Evolutionary conservation across 2,888 invertebrate genomes (phyloP), one percentile per base, ranked within the genome.

Genomic region (Cryptus armator): DNA sequence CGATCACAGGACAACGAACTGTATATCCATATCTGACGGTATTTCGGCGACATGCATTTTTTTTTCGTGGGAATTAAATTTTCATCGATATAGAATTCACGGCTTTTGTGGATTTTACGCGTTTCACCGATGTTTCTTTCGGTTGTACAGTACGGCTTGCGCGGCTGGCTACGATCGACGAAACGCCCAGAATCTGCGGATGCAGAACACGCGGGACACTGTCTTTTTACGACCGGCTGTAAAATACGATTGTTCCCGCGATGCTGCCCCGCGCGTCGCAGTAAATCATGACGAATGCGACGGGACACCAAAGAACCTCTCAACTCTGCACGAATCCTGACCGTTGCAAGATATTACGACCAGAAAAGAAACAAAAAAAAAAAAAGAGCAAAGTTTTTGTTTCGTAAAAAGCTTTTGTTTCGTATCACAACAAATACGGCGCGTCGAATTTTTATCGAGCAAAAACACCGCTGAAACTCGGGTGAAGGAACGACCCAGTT

Each of bases 191-290:
- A 44, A n/a, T 72, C n/a, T 24, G 44, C 72, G 72, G 72, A 37
- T 76, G 70, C 37, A 16, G 43, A 64, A 71, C 64, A 74, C 59
- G 16, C 66, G 12, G 53, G 16, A 24, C 72, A 59, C 44, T 37
- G 68, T 51, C 76, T 77, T 80, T 83, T 86, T 86, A 83, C 76
- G 81, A 77, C 62, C 72, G 43, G 77, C 68, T 78, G 79, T 85
- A 85, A 82, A 85, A 79, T 81, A 79, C 75, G 64, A 74, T 78
- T 81, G 74, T 77, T 67, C 29, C 71, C 46, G 62, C 74, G 46
- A 83, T 67, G 46, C 43, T 10, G 46, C 14, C 56, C 56, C 56
- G 56, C 12, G 56, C 56, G 56, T 37, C 46, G 62, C 67, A 12
- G 29, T 84, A 81, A 80, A 81, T 81, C 75, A 76, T 70, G 51